Percentiles rank a stretch among this genome's conserved stretches.
Evolutionary conservation across 2,113 vertebrate genomes (phyloP).

Genomic region (Climacteris rufus): DNA sequence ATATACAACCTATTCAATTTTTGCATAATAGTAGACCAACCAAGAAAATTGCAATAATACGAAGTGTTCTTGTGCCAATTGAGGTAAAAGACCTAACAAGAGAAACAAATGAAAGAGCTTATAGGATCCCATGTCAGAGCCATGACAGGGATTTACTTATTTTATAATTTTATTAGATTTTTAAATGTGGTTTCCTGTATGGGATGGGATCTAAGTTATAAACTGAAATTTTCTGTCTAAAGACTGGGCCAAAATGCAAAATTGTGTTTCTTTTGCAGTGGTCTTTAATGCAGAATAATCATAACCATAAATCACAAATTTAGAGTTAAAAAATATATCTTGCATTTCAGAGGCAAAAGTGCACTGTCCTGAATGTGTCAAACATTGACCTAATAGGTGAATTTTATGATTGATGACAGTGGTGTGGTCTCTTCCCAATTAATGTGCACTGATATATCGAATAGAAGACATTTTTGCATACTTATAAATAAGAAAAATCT

Average conservation of each 20-base stretch:
- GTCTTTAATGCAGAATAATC: not conserved
- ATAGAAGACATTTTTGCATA: not conserved
- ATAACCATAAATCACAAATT: not conserved
- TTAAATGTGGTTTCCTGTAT: not conserved
- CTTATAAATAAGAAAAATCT: not conserved
- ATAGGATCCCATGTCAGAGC: rapidly evolving
- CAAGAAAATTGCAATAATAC: not conserved
- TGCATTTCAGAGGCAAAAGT: rapidly evolving
- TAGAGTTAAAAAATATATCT: not conserved
- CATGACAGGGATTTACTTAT: rapidly evolving
- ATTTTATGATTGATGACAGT: not conserved
- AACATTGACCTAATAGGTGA: not conserved
- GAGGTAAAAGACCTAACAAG: not conserved
- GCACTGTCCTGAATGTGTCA: rapidly evolving
- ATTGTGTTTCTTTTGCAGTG: not conserved
- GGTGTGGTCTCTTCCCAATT: not conserved
- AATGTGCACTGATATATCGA: not conserved
- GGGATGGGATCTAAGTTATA: not conserved
- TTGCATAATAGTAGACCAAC: not conserved
- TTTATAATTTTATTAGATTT: not conserved
- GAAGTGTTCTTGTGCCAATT: not conserved
- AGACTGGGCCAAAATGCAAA: not conserved
- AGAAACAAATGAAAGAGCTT: not conserved
- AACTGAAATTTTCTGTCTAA: not conserved
- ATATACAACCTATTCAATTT: not conserved